Percentiles rank a stretch among this genome's conserved stretches.
phyloP scores from a whole-genome alignment of 2,888 invertebrate genomes.

The Thera obeliscata region DNA sequence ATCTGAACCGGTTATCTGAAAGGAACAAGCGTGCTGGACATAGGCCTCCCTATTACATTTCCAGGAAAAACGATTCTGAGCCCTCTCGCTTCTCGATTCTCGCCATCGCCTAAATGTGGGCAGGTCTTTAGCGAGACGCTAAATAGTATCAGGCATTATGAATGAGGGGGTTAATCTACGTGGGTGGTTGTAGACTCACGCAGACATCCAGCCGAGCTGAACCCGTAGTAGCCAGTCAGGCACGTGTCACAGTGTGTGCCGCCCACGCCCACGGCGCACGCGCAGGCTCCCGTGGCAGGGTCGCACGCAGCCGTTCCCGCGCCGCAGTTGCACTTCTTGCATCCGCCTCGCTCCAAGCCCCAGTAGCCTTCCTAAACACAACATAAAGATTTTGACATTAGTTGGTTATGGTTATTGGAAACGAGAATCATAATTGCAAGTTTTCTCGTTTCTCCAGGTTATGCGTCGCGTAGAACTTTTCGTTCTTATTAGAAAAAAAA shows the following conservation, averaged over 20 bases:
- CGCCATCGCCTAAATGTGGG: no score
- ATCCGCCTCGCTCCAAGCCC: conserved; percentile 90
- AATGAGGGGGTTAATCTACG: neutral
- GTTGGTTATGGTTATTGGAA: neutral
- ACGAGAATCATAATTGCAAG: no score
- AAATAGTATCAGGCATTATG: no score
- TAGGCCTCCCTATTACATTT: no score
- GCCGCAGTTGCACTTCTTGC: conserved; percentile 92
- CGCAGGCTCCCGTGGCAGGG: conserved; percentile 90
- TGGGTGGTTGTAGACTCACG: conserved; percentile 75
- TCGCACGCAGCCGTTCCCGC: conserved; percentile 90
- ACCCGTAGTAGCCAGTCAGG: conserved; percentile 90
- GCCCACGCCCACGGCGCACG: conserved; percentile 90
- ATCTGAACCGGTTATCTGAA: no score
- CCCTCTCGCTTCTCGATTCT: no score
- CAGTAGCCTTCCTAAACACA: conserved; percentile 87
- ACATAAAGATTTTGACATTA: neutral
- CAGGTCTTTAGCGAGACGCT: no score
- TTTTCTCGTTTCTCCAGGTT: no score
- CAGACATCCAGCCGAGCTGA: conserved; percentile 90
- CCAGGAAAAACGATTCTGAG: no score
- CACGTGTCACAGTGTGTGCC: conserved; percentile 90
- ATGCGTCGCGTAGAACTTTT: no score
- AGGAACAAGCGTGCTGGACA: no score
- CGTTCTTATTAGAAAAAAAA: no score